A percentile compares a stretch with the other conserved stretches of the same genome.
Evolutionary conservation across 1,140 invertebrate genomes (phyloP).

Genomic region (Drosophila obscura): DNA sequence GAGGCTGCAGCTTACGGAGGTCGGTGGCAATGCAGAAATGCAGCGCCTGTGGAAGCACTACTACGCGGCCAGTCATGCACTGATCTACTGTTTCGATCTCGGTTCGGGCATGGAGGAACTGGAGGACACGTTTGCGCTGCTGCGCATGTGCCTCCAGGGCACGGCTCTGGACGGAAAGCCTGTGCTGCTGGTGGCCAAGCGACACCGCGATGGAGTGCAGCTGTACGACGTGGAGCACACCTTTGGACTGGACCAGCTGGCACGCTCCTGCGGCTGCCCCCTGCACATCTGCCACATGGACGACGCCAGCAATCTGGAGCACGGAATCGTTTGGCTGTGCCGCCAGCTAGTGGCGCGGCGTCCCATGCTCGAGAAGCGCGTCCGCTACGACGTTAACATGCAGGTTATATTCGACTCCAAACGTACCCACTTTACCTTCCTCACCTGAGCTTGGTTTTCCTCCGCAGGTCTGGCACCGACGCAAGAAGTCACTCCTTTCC

Average conservation of each 20-base stretch:
- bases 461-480: conserved; percentile 55
- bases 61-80: conserved; percentile 57
- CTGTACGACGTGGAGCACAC: conserved; percentile 75
- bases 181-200: conserved; percentile 62
- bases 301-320: conserved; percentile 23
- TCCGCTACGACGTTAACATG: conserved; percentile 71
- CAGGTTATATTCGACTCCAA: conserved; percentile 35
- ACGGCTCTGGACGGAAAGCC: conserved; percentile 60
- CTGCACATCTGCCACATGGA: conserved; percentile 58
- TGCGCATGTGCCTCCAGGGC: conserved; percentile 46
- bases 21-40: conserved; percentile 73
- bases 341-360: conserved; percentile 46
- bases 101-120: conserved; percentile 30
- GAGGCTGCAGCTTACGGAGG: conserved; percentile 59
- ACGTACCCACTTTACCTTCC: too few relatives aligned
- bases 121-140: conserved; percentile 38
- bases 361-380: conserved; percentile 36
- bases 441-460: too few relatives aligned
- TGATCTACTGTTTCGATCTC: conserved; percentile 75
- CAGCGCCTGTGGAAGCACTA: conserved; percentile 78
- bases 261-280: conserved; percentile 42
- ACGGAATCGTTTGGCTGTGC: conserved; percentile 54
- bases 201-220: conserved; percentile 62
- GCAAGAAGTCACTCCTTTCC: conserved; percentile 42
- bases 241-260: conserved; percentile 58